A percentile compares a stretch with the other conserved stretches of the same genome.
Evolutionary conservation across 1,140 invertebrate genomes (phyloP).

Genomic region (Hycleus phaleratus): DNA sequence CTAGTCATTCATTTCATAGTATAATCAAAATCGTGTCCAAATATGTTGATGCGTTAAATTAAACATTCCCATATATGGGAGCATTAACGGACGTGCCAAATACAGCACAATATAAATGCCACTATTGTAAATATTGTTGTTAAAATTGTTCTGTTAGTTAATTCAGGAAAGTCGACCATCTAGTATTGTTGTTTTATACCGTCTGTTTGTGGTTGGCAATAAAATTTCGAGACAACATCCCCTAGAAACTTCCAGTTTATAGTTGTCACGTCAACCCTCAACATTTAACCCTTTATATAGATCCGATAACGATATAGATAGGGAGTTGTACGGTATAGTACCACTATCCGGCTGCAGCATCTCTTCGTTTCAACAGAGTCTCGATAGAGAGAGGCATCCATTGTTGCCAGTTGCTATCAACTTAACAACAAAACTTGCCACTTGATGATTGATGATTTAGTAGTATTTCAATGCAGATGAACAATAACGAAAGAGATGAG

Average conservation of each 20-base stretch:
- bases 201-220: too few relatives aligned
- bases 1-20: too few relatives aligned
- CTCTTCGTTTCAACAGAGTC: neutral
- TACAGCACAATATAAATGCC: constrained; percentile 5
- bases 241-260: too few relatives aligned
- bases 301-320: constrained; percentile 4
- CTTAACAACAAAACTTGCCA: constrained; percentile 26
- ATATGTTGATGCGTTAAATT: constrained; percentile 10
- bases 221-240: too few relatives aligned
- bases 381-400: constrained; percentile 16
- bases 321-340: constrained; percentile 2
- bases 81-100: constrained; percentile 7
- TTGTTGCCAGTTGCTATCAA: constrained; percentile 18
- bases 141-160: neutral
- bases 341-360: neutral
- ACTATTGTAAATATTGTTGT: constrained; percentile 12
- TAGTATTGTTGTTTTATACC: too few relatives aligned
- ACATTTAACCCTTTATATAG: constrained; percentile 10
- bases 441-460: constrained; percentile 28
- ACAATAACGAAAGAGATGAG: constrained; percentile 21
- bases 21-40: too few relatives aligned
- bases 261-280: neutral
- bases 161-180: too few relatives aligned
- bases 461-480: constrained; percentile 15
- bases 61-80: constrained; percentile 9